phyloP scores from a whole-genome alignment of 2,797 vertebrate species.

The Picus viridis region DNA sequence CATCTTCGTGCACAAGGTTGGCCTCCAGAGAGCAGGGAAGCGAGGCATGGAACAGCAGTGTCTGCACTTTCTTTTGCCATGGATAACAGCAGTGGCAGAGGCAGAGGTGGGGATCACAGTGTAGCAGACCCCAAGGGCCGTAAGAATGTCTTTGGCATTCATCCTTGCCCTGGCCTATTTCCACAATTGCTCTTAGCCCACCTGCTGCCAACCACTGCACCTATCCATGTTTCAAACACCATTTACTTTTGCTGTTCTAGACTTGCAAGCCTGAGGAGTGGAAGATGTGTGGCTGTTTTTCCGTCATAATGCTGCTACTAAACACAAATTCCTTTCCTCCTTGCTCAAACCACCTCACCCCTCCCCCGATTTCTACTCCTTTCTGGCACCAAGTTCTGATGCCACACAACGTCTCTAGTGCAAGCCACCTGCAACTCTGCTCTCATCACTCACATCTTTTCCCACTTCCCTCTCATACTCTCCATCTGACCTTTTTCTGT shows the following conservation, averaged over 20 bases:
- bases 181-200: neutral
- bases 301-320: neutral
- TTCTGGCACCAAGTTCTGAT: neutral
- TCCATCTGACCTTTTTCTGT: neutral
- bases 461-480: neutral
- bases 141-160: neutral
- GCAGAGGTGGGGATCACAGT: neutral
- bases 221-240: neutral
- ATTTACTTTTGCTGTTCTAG: neutral
- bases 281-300: fast-evolving
- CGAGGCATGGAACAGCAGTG: neutral
- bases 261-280: neutral
- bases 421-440: neutral
- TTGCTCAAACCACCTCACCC: neutral
- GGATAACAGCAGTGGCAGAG: neutral
- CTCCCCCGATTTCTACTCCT: neutral
- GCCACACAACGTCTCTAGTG: neutral
- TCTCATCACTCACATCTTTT: neutral
- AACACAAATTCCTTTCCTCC: neutral
- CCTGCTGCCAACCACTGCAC: neutral
- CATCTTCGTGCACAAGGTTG: neutral
- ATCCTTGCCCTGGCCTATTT: neutral
- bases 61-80: neutral
- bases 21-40: neutral
- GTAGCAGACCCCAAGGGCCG: neutral